A percentile compares a stretch with the other conserved stretches of the same genome.
phyloP scores from a whole-genome alignment of 2,113 vertebrate species.

The Zapus hudsonius region DNA sequence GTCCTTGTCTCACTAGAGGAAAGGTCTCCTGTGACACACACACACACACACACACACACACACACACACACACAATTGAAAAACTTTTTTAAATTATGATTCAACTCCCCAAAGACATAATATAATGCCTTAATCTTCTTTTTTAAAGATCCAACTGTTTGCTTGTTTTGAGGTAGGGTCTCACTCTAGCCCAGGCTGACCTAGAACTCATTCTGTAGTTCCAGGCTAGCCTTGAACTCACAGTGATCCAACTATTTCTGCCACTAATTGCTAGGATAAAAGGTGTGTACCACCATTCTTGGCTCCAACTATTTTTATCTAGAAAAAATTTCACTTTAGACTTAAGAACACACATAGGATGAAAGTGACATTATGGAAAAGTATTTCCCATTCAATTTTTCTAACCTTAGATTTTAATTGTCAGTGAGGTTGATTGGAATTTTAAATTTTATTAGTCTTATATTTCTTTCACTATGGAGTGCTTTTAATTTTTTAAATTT shows the following conservation, averaged over 20 bases:
- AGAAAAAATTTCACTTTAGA: not conserved
- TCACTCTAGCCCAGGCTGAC: no score
- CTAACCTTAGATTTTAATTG: conserved; percentile 64
- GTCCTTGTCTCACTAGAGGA: no score
- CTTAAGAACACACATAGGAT: not conserved
- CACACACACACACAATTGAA: no score
- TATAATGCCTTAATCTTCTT: not conserved
- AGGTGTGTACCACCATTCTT: no score
- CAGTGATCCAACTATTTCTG: no score
- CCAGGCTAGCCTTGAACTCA: no score
- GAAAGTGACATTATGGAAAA: not conserved
- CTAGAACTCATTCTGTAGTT: no score
- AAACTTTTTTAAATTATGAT: not conserved
- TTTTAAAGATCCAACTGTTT: not conserved
- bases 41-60: no score
- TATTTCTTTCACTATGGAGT: conserved; percentile 55
- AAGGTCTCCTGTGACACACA: no score
- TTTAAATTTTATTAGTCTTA: conserved; percentile 63
- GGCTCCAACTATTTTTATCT: no score
- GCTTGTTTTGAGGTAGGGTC: no score
- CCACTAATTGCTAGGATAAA: no score
- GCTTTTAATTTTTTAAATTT: not conserved
- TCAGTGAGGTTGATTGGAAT: conserved; percentile 30
- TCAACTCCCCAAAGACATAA: not conserved
- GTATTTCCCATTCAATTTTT: not conserved